phyloP scores from a whole-genome alignment of 1,140 invertebrate species.

The Aphidius ervi region DNA sequence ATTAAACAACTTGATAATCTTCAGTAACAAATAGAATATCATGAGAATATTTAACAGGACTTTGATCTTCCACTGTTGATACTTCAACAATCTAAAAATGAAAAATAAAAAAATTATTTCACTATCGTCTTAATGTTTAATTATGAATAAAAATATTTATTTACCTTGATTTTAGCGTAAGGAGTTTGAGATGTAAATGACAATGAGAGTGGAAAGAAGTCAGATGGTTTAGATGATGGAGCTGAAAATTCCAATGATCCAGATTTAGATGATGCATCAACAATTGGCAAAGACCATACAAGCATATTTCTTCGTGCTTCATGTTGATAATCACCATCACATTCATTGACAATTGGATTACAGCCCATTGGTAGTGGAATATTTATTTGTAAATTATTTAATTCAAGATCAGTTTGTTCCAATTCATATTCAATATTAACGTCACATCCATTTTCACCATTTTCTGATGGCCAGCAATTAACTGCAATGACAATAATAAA shows the following conservation, averaged over 20 bases:
- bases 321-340: constrained; percentile 89
- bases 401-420: constrained; percentile 76
- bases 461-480: constrained; percentile 97
- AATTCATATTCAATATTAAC: constrained; percentile 98
- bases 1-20: constrained; percentile 90
- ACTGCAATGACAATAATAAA: constrained; percentile 58
- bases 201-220: constrained; percentile 93
- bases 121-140: neutral
- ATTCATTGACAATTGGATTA: constrained; percentile 81
- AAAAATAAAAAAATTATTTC: constrained; percentile 13
- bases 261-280: constrained; percentile 81
- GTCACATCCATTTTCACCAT: constrained; percentile 85
- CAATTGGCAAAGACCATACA: constrained; percentile 83
- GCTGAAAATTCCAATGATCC: constrained; percentile 90
- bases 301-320: constrained; percentile 79
- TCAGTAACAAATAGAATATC: constrained; percentile 84
- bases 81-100: constrained; percentile 70
- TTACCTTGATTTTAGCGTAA: constrained; percentile 79
- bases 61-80: constrained; percentile 72
- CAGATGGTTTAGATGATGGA: constrained; percentile 74
- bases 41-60: constrained; percentile 79
- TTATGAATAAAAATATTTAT: constrained; percentile 5
- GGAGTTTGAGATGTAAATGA: constrained; percentile 82
- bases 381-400: constrained; percentile 86
- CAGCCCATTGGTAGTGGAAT: constrained; percentile 85